Evolutionary conservation across 1,140 invertebrate genomes (phyloP).

Genomic region (Drosophila navojoa): DNA sequence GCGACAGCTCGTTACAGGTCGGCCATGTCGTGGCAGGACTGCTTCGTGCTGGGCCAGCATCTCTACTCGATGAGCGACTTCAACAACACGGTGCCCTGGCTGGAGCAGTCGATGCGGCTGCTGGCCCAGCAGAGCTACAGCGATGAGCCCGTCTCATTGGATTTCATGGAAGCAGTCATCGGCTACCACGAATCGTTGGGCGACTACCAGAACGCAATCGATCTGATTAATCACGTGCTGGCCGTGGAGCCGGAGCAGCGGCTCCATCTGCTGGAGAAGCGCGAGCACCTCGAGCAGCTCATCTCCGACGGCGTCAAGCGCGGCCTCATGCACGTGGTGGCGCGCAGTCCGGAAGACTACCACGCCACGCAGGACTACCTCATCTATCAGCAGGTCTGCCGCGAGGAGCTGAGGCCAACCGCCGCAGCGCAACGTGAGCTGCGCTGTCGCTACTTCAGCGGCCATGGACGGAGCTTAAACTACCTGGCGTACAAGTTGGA

Average conservation of each 20-base stretch:
- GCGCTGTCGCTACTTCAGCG: slow-evolving; percentile 85
- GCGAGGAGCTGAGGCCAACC: slow-evolving; percentile 87
- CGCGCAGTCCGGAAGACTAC: slow-evolving; percentile 51
- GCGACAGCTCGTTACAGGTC: slow-evolving; percentile 76
- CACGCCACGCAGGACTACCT: slow-evolving; percentile 80
- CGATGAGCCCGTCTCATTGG: slow-evolving; percentile 53
- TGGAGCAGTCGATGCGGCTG: slow-evolving; percentile 90
- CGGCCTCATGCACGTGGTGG: slow-evolving; percentile 62
- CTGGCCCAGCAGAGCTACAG: slow-evolving; percentile 52
- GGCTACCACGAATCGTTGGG: slow-evolving; percentile 90
- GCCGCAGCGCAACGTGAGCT: slow-evolving; percentile 83
- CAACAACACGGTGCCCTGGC: slow-evolving; percentile 96
- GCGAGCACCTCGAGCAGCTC: slow-evolving; percentile 85
- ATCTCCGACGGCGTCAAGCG: slow-evolving; percentile 63
- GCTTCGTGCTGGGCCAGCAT: slow-evolving; percentile 97
- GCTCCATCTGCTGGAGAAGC: slow-evolving; percentile 89
- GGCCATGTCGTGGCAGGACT: slow-evolving; percentile 92
- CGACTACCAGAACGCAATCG: slow-evolving; percentile 92
- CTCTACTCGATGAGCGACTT: slow-evolving; percentile 97
- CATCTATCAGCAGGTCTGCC: slow-evolving; percentile 92
- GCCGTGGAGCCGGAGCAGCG: slow-evolving; percentile 93
- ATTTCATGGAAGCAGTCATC: slow-evolving; percentile 73
- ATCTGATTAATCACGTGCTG: slow-evolving; percentile 94
- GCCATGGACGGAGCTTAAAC: slow-evolving; percentile 88
- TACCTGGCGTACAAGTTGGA: slow-evolving; percentile 91